Base-by-base conservation (phyloP, 2,888 invertebrate species). In the Morpho helenor region DNA sequence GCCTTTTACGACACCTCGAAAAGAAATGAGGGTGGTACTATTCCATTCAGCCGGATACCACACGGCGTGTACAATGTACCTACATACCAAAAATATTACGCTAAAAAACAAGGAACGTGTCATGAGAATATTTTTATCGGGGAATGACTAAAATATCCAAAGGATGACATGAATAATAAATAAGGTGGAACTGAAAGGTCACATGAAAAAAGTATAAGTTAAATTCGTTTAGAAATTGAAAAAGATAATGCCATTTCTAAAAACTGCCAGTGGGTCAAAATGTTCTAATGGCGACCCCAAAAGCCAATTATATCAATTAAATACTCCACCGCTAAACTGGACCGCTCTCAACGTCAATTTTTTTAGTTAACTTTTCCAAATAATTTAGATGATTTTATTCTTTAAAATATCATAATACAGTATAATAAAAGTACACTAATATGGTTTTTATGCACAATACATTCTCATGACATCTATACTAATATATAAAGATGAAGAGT, bases 261-360 rank as follows among this genome's bases (percentile, higher is more conserved):
- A 70, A 79, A 71, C 72, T 71, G 75, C 69, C 74, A 68, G 70
- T 68, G 68, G 73, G 72, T 75, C 71, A 70, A 69, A 75, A 75
- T 77, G 77, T 73, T 76, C 73, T 86, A 87, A 87, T 85, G 80
- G 82, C 77, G 66, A 72, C 73, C 80, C 84, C 82, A 79, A 87
- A 81, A 78, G 81, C 82, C 84, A 88, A 87, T 87, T 87, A 87
- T 78, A 81, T 79, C 87, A 87, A 87, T 87, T 87, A 87, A 86
- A 85, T 81, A 84, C 80, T 81, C 80, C 74, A 80, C 59, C 77
- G 80, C 77, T 76, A 75, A 76, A 76, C 58, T 61, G 56, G 43
- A 55, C 63, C 58, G 52, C 56, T 57, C 56, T 61, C 48, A 52
- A 54, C 54, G 59, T 62, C 57, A 60, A 45, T 46, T 57, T 57